Conservation (phyloP, 1,140 invertebrate genomes). For the Metopolophium dirhodum region DNA sequence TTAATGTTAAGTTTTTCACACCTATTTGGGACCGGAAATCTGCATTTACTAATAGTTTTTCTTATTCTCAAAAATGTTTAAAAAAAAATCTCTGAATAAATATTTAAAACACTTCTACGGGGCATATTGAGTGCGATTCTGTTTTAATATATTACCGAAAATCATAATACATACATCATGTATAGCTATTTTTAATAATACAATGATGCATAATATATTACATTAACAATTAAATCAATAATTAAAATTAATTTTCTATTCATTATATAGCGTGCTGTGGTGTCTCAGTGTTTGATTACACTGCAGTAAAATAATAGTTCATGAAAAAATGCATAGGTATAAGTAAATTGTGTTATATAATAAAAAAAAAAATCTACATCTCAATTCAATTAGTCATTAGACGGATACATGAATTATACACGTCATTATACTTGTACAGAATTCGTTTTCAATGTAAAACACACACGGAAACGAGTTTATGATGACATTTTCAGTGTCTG, state of each 20-base stretch:
- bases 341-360: not conserved
- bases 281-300: not conserved
- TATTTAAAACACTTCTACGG: not conserved
- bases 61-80: not conserved
- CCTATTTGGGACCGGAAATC: not conserved
- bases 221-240: too few relatives aligned
- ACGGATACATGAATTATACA: not conserved
- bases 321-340: not conserved
- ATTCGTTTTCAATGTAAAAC: not conserved
- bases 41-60: conserved; percentile 1
- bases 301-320: not conserved
- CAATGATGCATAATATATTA: too few relatives aligned
- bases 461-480: not conserved
- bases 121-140: not conserved
- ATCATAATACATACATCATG: not conserved
- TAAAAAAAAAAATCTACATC: not conserved
- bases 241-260: not conserved
- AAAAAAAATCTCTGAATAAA: not conserved
- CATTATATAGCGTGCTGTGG: not conserved
- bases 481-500: too few relatives aligned
- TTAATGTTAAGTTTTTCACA: not conserved
- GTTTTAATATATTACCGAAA: not conserved
- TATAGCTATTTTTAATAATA: not conserved
- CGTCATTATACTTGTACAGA: not conserved
- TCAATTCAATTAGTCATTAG: not conserved